Percentiles rank a stretch among this genome's conserved stretches.
phyloP scores from a whole-genome alignment of 2,797 vertebrate genomes.

The Myotis vivesi region DNA sequence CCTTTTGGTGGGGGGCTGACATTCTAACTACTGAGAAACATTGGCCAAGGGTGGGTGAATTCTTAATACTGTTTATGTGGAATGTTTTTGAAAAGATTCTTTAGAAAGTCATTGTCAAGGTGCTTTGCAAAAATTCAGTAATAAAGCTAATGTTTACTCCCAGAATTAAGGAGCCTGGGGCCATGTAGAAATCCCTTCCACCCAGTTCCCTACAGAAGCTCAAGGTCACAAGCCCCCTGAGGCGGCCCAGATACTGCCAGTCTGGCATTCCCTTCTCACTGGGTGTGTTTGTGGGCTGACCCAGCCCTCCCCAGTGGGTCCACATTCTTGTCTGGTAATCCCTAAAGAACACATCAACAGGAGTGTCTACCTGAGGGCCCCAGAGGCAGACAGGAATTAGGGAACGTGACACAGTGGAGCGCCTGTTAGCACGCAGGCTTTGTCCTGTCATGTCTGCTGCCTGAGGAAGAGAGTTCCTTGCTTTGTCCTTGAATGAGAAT shows the following conservation, averaged over 20 bases:
- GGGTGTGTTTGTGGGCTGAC: not conserved
- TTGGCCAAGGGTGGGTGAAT: not conserved
- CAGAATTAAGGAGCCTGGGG: not conserved
- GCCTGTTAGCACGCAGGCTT: not conserved
- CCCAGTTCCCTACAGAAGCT: not conserved
- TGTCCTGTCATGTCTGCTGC: not conserved
- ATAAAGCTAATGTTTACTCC: not conserved
- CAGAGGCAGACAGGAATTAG: not conserved
- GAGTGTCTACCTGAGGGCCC: not conserved
- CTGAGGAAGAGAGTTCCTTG: not conserved
- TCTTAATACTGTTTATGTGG: not conserved
- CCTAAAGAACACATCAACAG: not conserved
- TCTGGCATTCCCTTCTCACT: not conserved
- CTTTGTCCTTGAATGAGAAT: not conserved
- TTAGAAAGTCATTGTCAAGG: not conserved
- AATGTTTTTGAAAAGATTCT: not conserved
- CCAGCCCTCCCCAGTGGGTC: not conserved
- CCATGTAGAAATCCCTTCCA: not conserved
- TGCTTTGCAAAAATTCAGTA: not conserved
- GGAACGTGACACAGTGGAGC: not conserved
- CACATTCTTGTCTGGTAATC: not conserved
- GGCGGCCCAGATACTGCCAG: not conserved
- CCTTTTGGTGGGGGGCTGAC: too few relatives aligned
- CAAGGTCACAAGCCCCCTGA: not conserved
- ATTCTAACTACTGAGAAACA: too few relatives aligned